Evolutionary conservation across 2,797 vertebrate genomes (phyloP), one percentile per base, ranked within the genome.

Genomic region (Spinibarbus caldwelli): DNA sequence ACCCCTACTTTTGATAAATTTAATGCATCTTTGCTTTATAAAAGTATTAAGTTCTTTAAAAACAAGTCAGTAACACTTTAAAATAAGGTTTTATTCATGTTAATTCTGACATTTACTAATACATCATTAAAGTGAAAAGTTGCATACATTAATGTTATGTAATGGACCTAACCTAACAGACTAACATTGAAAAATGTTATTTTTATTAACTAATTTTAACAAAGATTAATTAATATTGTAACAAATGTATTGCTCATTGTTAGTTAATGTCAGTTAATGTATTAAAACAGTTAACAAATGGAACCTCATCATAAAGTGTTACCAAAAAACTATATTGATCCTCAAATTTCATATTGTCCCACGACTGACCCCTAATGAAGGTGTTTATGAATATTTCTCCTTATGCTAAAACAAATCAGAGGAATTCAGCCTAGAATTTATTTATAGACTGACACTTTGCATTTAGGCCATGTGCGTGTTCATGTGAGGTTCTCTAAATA

Each of bases 401-500:
- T 21, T 78, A 66, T 80, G 59, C 41, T 80, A 34, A 80, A 49
- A 67, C 9, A 71, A 71, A 82, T 57, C 34, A 29, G 17, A 57
- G 6, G 14, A 57, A 57, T 57, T 57, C 45, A 21, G n/a, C n/a
- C 67, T 59, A 59, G 17, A 29, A 70, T 83, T 62, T 64, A 83
- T 66, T 64, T 83, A 72, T 75, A 47, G 36, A 49, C 26, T 26
- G 54, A 83, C 21, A 49, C 54, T 57, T 82, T 80, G 64, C 64
- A 38, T 80, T 80, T 21, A 38, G 64, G 34, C 19, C 72, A 19
- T 75, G 78, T 70, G 83, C 77, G 49, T 73, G 57, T 57, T 19
- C 68, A 54, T 70, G 15, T 75, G 54, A 79, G 80, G 45, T 88
- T 85, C 62, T 88, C 75, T 83, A 81, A 88, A 68, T 86, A 78